Evolutionary conservation across 2,888 invertebrate species (phyloP), one percentile per base, ranked within the genome.

Genomic region (Busseola fusca): DNA sequence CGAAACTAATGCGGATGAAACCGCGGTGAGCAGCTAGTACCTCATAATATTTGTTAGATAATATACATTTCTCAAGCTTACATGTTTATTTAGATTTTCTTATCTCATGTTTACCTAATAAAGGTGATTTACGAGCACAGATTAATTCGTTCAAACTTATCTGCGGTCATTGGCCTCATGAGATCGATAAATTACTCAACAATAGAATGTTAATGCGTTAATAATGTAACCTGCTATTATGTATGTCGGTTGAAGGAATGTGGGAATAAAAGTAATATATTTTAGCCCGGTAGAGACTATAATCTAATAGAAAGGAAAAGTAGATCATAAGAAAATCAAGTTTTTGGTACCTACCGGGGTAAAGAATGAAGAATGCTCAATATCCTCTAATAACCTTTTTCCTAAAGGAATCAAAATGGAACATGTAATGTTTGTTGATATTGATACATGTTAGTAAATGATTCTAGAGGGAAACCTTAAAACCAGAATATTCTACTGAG

Each of bases 101-200:
- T 85, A 85, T 85, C 83, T 77, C 21, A 54, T 75, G 81, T 83
- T 80, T 81, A 81, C 81, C 75, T 81, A 75, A 82, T 79, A 74
- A 75, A 50, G 65, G 80, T 85, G 76, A 85, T 85, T 85, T 85
- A 85, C 57, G 77, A 69, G 65, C 56, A 62, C 57, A 83, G 85
- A 85, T 84, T 85, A 85, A 72, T 76, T 78, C 27, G 70, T 79
- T 78, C 52, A 63, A 58, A 73, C 60, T 85, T 85, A 85, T 83
- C 85, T 78, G 58, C 34, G 80, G 68, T 42, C 80, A 69, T 74
- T 84, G 83, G 80, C 68, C 82, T 45, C 69, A 62, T 79, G 69
- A 69, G 64, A 64, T 72, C 72, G 74, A 80, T 81, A 78, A 74
- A 69, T 68, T 78, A 54, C 63, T 62, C 18, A 63, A 83, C 72